These are phyloP conservation scores for Adelognathus sp. DNA, from an alignment of 2,888 invertebrate species.

Conservation along the genomic window DNA sequence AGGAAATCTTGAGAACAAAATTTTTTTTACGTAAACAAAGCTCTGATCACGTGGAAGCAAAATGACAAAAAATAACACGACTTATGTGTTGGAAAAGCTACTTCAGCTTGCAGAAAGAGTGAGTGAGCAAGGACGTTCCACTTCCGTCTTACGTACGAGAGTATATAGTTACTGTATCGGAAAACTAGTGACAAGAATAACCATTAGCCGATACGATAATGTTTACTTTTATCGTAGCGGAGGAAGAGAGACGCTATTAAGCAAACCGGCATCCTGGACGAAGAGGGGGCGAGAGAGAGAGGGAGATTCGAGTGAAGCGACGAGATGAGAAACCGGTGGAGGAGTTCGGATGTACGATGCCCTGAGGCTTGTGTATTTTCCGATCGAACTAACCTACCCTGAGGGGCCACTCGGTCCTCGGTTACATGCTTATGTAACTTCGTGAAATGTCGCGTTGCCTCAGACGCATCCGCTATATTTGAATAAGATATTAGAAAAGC, in stretches of 20 bases:
- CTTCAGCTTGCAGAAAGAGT: background rate
- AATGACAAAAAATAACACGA: no score
- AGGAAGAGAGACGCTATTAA: background rate
- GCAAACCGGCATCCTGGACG: background rate
- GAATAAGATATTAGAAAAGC: conserved; percentile 61
- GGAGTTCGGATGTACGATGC: conserved; percentile 42
- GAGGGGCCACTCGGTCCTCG: conserved; percentile 21
- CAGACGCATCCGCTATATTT: conserved; percentile 55
- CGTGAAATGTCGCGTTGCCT: conserved; percentile 54
- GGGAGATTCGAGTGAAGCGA: background rate
- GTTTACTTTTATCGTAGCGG: conserved; percentile 57
- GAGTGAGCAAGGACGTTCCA: conserved; percentile 7
- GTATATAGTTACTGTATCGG: conserved; percentile 32
- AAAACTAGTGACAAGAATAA: conserved; percentile 58
- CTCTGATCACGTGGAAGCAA: no score
- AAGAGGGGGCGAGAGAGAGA: background rate
- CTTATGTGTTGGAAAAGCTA: no score
- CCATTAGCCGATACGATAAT: conserved; percentile 59
- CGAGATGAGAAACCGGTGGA: conserved; percentile 49
- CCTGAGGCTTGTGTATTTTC: conserved; percentile 58
- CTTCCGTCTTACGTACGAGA: conserved; percentile 19
- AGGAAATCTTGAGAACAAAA: no score
- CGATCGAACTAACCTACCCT: conserved; percentile 52
- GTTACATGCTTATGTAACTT: conserved; percentile 56
- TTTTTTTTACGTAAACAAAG: no score